These are phyloP conservation scores for Lapara coniferarum DNA, from an alignment of 2,888 invertebrate genomes.

Conservation along the genomic window DNA sequence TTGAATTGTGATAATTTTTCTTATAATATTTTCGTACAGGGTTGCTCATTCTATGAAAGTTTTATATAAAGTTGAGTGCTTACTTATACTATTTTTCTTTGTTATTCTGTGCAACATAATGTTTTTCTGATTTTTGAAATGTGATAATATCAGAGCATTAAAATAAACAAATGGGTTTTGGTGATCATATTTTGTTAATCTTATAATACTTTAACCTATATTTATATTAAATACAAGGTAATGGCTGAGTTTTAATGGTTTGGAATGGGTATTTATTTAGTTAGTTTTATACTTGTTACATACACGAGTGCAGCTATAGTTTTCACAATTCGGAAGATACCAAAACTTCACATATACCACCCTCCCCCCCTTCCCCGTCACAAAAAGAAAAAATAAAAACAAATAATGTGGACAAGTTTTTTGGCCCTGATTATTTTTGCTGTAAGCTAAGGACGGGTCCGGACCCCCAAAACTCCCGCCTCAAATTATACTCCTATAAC, in stretches of 20 bases:
- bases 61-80: neutral
- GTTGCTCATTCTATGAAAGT: neutral
- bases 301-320: too few relatives aligned
- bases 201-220: neutral
- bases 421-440: too few relatives aligned
- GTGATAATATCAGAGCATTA: neutral
- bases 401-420: too few relatives aligned
- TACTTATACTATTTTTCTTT: neutral
- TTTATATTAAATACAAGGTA: neutral
- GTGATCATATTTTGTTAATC: neutral
- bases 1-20: neutral
- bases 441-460: too few relatives aligned
- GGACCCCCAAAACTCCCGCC: too few relatives aligned
- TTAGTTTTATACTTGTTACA: too few relatives aligned
- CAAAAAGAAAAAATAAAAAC: too few relatives aligned
- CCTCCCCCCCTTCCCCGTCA: too few relatives aligned
- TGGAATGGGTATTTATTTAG: neutral
- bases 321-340: too few relatives aligned
- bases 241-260: constrained; percentile 6
- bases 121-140: neutral
- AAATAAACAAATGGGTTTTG: neutral
- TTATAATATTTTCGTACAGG: neutral
- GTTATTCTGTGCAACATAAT: neutral
- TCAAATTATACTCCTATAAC: too few relatives aligned
- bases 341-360: too few relatives aligned